These are phyloP conservation scores for Novumbra hubbsi DNA, from an alignment of 2,797 vertebrate species.

Conservation along the genomic window DNA sequence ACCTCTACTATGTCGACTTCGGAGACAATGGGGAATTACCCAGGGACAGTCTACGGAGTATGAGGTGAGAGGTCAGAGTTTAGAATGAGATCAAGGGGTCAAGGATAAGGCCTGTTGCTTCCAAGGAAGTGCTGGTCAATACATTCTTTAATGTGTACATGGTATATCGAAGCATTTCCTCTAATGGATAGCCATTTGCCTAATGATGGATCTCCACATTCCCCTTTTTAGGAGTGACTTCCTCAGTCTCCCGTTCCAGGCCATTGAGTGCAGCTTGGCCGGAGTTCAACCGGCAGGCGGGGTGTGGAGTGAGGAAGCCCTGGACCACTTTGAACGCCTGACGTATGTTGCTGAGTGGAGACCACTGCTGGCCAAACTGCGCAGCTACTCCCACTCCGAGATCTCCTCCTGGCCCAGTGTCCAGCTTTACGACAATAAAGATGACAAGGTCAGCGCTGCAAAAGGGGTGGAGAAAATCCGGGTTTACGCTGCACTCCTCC, in stretches of 20 bases:
- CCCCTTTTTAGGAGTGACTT: conserved; percentile 83
- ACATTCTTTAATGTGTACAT: neutral
- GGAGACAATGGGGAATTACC: conserved; percentile 83
- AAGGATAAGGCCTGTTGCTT: neutral
- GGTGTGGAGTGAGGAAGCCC: conserved; percentile 78
- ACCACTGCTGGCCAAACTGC: conserved; percentile 84
- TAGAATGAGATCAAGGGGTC: neutral
- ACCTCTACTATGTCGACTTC: conserved; percentile 89
- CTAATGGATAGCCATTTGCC: conserved; percentile 24
- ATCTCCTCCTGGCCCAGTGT: conserved; percentile 79
- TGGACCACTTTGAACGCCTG: conserved; percentile 83
- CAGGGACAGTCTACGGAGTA: conserved; percentile 67
- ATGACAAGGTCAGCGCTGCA: conserved; percentile 66
- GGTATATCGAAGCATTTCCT: neutral
- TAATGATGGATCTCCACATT: conserved; percentile 6
- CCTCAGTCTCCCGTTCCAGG: conserved; percentile 92
- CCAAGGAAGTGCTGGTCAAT: neutral
- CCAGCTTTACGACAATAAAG: conserved; percentile 71
- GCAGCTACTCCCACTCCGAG: conserved; percentile 82
- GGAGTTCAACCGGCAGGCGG: conserved; percentile 76
- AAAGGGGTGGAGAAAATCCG: no score
- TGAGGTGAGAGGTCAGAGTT: conserved; percentile 74
- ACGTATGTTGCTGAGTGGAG: conserved; percentile 83
- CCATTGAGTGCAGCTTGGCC: conserved; percentile 88
- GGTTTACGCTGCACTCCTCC: neutral